A percentile compares a stretch with the other conserved stretches of the same genome.
Evolutionary conservation across 1,140 invertebrate genomes (phyloP).

Genomic region (Eumaeus atala): DNA sequence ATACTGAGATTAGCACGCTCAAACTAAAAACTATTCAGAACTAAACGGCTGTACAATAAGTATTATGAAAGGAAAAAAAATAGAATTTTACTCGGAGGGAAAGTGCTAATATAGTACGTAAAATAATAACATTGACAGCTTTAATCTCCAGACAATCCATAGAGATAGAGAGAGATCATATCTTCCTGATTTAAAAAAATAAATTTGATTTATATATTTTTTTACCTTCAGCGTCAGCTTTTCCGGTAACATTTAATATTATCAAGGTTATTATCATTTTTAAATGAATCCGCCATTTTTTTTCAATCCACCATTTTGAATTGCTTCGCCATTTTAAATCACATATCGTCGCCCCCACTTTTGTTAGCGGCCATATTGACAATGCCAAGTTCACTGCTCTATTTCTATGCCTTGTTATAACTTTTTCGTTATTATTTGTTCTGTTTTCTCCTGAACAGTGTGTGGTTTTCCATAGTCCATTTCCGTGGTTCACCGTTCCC

Average conservation of each 20-base stretch:
- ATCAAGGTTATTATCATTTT: constrained; percentile 47
- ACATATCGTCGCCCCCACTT: constrained; percentile 7
- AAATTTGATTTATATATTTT: background rate
- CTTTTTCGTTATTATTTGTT: background rate
- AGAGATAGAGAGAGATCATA: no score
- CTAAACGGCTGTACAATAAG: no score
- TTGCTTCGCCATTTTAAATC: constrained; percentile 11
- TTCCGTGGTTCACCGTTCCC: constrained; percentile 8
- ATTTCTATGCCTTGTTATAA: background rate
- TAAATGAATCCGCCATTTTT: constrained; percentile 44
- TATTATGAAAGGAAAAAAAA: no score
- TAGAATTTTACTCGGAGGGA: no score
- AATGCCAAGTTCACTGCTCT: background rate
- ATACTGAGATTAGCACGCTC: no score
- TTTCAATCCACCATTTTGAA: constrained; percentile 28
- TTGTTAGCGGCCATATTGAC: constrained; percentile 22
- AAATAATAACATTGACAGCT: no score
- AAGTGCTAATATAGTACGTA: no score
- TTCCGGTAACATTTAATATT: constrained; percentile 48
- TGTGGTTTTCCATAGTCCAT: constrained; percentile 10
- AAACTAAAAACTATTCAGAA: no score
- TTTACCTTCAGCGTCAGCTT: constrained; percentile 48
- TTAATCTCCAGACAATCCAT: no score
- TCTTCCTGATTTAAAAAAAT: constrained; percentile 8
- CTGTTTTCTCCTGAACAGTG: background rate